Conservation (phyloP, 1,140 invertebrate genomes). For the Tetramorium alpestre region DNA sequence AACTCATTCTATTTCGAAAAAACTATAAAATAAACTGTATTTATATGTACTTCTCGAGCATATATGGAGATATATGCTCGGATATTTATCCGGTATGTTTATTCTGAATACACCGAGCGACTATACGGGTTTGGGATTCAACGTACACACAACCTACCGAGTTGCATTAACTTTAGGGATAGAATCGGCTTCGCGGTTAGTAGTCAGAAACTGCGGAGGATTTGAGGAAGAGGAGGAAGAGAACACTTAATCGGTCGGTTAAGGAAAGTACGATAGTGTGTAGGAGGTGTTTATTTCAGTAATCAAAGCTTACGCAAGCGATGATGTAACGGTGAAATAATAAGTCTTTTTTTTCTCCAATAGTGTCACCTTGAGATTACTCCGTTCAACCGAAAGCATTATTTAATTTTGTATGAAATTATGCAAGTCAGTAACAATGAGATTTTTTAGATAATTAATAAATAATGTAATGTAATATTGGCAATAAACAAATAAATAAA, state of each 20-base stretch:
- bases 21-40: not conserved
- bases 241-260: conserved; percentile 25
- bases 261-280: conserved; percentile 4
- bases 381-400: not conserved
- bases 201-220: conserved; percentile 24
- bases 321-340: conserved; percentile 40
- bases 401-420: not conserved
- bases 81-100: conserved; percentile 32
- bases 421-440: not conserved
- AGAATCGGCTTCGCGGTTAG: conserved; percentile 44
- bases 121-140: conserved; percentile 5
- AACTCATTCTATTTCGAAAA: not conserved
- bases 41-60: not conserved
- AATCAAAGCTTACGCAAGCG: conserved; percentile 31
- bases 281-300: conserved; percentile 57
- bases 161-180: conserved; percentile 55
- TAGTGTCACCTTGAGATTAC: not conserved
- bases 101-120: conserved; percentile 21
- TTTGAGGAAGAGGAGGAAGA: conserved; percentile 29
- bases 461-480: not conserved
- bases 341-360: not conserved
- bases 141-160: conserved; percentile 12
- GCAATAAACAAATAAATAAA: not conserved
- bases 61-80: not conserved
- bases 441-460: not conserved